Base-by-base conservation (phyloP, 2,797 vertebrate species). In the Novumbra hubbsi region DNA sequence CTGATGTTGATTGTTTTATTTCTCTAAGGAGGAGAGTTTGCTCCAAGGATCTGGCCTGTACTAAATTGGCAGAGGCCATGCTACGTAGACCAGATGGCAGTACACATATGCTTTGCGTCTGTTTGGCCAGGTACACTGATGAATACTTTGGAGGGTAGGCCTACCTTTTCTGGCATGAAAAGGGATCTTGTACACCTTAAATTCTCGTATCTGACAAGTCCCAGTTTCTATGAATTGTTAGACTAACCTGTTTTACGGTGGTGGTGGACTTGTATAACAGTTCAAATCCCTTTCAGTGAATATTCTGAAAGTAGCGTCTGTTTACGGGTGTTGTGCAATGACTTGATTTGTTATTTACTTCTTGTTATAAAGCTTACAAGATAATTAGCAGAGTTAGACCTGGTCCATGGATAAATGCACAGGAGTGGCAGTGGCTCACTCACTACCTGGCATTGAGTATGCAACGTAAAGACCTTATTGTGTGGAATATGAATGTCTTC, bases 101-200 rank as follows among this genome's bases (percentile, higher is more conserved):
- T 74, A 85, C 80, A 78, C 88, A 90, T 87, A 87, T 88, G 87
- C 73, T 81, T 75, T 21, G 73, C 69, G 77, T 87, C 80, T 85
- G 75, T 89, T 79, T 81, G 82, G 82, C 85, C 86, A 86, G 80
- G 81, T 88, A 81, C 83, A 78, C 80, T 71, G 79, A 81, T 82
- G 84, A 90, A 83, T 85, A 80, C 87, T 86, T 88, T 79, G 75
- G 81, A 84, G 88, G 81, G 81, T 78, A 84, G 82, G 78, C 84
- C 87, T 83, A 84, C 77, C 87, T 88, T 85, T 81, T 83, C 83
- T 83, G 77, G 12, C 75, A 27, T 76, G 67, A 52, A 16, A 72
- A 70, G 50, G 45, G 63, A 82, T 73, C 70, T 76, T 72, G 45
- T 75, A 70, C 77, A 73, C 73, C 75, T 73, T 48, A 14, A 68